These are phyloP conservation scores for Thymelicus acteon DNA, from an alignment of 2,888 invertebrate genomes.

Conservation along the genomic window DNA sequence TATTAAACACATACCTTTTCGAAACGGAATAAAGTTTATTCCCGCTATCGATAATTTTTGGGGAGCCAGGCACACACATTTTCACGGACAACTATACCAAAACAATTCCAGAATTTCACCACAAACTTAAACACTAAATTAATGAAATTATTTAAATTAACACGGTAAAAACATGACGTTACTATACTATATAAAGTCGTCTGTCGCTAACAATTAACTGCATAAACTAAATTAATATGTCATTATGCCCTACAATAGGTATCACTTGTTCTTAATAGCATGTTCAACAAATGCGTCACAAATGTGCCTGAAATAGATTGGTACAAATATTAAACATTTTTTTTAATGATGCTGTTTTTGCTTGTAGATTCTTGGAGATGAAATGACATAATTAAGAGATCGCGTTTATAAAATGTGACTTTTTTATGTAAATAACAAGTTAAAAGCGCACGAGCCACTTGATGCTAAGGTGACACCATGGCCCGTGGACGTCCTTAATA, in stretches of 20 bases:
- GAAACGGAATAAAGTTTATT: constrained; percentile 57
- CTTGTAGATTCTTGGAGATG: neutral
- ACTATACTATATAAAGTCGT: constrained; percentile 50
- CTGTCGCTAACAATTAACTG: constrained; percentile 57
- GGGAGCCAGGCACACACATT: constrained; percentile 66
- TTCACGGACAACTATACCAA: constrained; percentile 34
- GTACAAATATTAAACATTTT: constrained; percentile 11
- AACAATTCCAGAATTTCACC: too few species aligned
- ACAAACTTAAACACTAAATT: constrained; percentile 8
- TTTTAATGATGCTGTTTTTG: constrained; percentile 16
- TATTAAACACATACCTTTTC: constrained; percentile 65
- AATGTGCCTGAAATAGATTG: constrained; percentile 57
- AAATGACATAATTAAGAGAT: constrained; percentile 11
- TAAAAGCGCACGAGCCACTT: too few species aligned
- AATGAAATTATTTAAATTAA: constrained; percentile 29
- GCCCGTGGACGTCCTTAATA: too few species aligned
- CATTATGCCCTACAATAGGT: constrained; percentile 61
- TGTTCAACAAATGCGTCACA: constrained; percentile 67
- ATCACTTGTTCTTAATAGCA: constrained; percentile 68
- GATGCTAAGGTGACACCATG: too few species aligned
- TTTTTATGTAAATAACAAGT: too few species aligned
- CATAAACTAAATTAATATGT: constrained; percentile 69
- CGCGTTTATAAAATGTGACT: too few species aligned
- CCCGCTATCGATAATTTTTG: constrained; percentile 42
- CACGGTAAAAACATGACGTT: constrained; percentile 51